These are phyloP conservation scores for Puntigrus tetrazona DNA, from an alignment of 2,113 vertebrate species.

Conservation along the genomic window DNA sequence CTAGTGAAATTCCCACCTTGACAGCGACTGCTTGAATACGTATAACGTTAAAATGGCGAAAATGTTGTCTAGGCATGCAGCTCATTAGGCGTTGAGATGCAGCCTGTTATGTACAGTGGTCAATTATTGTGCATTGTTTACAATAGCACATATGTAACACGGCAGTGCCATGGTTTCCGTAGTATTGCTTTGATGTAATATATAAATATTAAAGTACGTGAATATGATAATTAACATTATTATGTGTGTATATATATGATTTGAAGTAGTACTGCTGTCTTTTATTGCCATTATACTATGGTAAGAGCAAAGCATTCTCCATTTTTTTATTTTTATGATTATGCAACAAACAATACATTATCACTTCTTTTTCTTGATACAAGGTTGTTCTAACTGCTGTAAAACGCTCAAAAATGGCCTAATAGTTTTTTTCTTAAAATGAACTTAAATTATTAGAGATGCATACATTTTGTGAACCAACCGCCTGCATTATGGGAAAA, in stretches of 20 bases:
- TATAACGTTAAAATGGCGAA: background rate
- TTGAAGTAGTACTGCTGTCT: background rate
- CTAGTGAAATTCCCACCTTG: background rate
- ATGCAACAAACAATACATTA: background rate
- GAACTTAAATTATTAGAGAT: background rate
- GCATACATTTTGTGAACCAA: background rate
- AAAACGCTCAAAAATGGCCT: background rate
- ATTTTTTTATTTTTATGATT: background rate
- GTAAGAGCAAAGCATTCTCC: background rate
- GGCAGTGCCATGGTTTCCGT: background rate
- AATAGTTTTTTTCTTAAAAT: background rate
- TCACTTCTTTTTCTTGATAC: background rate
- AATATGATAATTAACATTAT: background rate
- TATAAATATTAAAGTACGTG: background rate
- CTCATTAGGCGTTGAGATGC: background rate
- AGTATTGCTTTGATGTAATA: background rate
- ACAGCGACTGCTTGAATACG: background rate
- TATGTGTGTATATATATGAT: background rate
- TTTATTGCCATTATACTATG: background rate
- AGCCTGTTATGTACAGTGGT: background rate
- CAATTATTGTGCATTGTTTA: background rate
- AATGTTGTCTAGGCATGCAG: background rate
- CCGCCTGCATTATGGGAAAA: background rate
- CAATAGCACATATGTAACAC: background rate
- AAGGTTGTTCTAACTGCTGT: background rate